These are phyloP conservation scores for Cinclus cinclus DNA, from an alignment of 2,113 vertebrate genomes.

Conservation along the genomic window DNA sequence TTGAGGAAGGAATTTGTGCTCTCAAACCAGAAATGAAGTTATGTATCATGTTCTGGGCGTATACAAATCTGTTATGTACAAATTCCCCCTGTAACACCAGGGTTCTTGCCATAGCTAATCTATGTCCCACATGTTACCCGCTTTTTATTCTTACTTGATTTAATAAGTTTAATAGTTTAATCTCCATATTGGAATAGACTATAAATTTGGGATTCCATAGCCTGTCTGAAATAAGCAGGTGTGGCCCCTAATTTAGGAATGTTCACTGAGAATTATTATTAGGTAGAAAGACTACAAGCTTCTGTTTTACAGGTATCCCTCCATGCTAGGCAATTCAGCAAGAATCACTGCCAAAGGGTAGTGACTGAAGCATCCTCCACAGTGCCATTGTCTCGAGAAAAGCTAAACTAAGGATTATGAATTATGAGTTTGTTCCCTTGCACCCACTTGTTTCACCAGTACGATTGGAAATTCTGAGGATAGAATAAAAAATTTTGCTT, in stretches of 20 bases:
- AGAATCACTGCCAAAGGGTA: background rate
- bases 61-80: fast-evolving
- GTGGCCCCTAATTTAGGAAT: background rate
- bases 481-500: background rate
- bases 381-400: background rate
- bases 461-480: background rate
- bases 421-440: background rate
- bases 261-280: background rate
- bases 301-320: background rate
- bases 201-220: background rate
- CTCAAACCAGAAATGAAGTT: background rate
- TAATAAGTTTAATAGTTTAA: background rate
- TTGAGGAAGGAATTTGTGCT: background rate
- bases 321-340: background rate
- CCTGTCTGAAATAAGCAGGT: background rate
- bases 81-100: background rate
- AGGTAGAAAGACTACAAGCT: background rate
- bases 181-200: background rate
- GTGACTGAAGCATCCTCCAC: background rate
- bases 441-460: background rate
- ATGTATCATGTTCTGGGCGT: background rate
- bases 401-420: background rate
- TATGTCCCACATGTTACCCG: background rate
- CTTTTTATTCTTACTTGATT: background rate
- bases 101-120: background rate